phyloP scores from a whole-genome alignment of 2,113 vertebrate species.

The Macrotis lagotis region DNA sequence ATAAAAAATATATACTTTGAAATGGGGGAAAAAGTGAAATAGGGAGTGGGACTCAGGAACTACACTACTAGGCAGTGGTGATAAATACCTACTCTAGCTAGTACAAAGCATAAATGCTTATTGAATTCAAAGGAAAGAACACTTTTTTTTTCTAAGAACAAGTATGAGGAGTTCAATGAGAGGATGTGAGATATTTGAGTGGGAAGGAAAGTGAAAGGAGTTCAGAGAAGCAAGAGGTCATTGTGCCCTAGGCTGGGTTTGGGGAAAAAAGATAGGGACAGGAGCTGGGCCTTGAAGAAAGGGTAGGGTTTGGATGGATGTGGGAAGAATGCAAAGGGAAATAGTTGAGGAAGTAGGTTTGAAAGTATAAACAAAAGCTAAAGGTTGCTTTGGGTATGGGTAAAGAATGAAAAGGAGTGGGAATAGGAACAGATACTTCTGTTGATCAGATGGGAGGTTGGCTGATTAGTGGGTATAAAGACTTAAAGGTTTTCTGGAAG shows the following conservation, averaged over 20 bases:
- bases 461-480: not conserved
- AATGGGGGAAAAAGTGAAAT: not conserved
- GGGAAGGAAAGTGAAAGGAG: not conserved
- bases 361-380: not conserved
- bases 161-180: not conserved
- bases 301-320: not conserved
- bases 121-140: not conserved
- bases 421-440: not conserved
- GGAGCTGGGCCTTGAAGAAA: not conserved
- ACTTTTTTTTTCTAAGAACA: not conserved
- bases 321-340: not conserved
- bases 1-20: no score
- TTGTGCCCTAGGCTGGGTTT: not conserved
- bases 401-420: not conserved
- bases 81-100: not conserved
- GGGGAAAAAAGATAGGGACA: not conserved
- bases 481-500: not conserved
- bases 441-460: no score
- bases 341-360: not conserved
- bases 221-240: not conserved
- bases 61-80: not conserved
- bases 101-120: not conserved
- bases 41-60: not conserved
- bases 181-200: not conserved
- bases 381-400: not conserved